A percentile compares a stretch with the other conserved stretches of the same genome.
These are phyloP conservation scores for Euglossa dilemma DNA, from an alignment of 1,140 invertebrate species.

Conservation along the genomic window DNA sequence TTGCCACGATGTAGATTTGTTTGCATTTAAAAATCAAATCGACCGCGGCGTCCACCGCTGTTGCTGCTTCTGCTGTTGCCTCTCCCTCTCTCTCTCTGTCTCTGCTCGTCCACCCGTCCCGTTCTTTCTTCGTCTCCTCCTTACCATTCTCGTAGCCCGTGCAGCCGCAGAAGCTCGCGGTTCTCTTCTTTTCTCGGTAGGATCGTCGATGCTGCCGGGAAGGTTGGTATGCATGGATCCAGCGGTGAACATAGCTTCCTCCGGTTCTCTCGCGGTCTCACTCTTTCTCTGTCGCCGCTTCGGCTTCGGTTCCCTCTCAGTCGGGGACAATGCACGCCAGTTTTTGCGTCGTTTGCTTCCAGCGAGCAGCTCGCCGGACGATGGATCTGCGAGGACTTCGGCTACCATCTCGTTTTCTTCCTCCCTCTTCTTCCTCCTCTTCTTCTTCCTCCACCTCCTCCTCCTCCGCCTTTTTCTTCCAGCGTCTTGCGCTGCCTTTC, in stretches of 20 bases:
- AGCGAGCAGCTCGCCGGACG: slow-evolving; percentile 63
- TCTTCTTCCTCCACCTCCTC: slow-evolving; percentile 28
- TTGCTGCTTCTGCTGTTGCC: background rate
- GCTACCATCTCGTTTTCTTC: slow-evolving; percentile 42
- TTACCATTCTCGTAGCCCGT: slow-evolving; percentile 36
- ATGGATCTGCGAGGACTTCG: slow-evolving; percentile 64
- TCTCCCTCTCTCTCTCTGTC: background rate
- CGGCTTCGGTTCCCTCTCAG: slow-evolving; percentile 48
- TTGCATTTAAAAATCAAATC: slow-evolving; percentile 84
- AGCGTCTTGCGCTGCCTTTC: slow-evolving; percentile 35
- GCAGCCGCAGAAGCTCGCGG: slow-evolving; percentile 9
- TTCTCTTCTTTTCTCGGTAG: slow-evolving; percentile 60
- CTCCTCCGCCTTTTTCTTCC: slow-evolving; percentile 39
- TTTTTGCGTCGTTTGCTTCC: slow-evolving; percentile 81
- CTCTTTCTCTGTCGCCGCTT: slow-evolving; percentile 58
- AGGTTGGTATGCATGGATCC: slow-evolving; percentile 76
- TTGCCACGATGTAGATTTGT: slow-evolving; percentile 83
- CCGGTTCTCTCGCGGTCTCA: slow-evolving; percentile 32
- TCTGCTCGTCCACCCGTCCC: background rate
- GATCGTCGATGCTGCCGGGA: slow-evolving; percentile 46
- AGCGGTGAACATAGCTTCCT: slow-evolving; percentile 56
- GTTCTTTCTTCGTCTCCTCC: slow-evolving; percentile 45
- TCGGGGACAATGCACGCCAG: slow-evolving; percentile 80
- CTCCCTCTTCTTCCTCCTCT: slow-evolving; percentile 28
- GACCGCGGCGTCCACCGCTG: slow-evolving; percentile 47